Base-by-base conservation (phyloP, 2,888 invertebrate genomes). In the Drosophila barbarae region DNA sequence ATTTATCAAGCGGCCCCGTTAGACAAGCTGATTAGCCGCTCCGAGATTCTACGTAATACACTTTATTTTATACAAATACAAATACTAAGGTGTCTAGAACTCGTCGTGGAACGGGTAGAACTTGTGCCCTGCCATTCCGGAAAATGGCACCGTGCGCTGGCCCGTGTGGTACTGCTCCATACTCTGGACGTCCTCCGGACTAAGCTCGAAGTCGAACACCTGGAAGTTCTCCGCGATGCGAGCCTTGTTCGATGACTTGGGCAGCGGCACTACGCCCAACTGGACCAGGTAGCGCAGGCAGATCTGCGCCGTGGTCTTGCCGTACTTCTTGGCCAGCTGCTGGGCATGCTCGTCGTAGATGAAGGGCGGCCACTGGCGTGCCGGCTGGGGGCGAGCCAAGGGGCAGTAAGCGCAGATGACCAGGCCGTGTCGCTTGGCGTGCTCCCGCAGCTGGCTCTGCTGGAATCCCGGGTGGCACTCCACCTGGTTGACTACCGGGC, bases 321-420 rank as follows among this genome's bases (percentile, higher is more conserved):
- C 90, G 67, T 94, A 92, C 68, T 93, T 93, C 41, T 90, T 87
- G 0, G 91, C 92, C 34, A 94, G 90, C 39, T 87, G 89, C 3
- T 90, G 78, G 5, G 93, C 90, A 28, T 79, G 85, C 34, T 69
- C 72, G 64, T 89, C 89, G 59, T 84, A 89, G 3, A 89, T 58
- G 60, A 88, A 89, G 39, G 89, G 89, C 0, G 91, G 91, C 83
- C 92, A 91, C 9, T 92, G 90, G 3, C 92, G 86, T 0, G 91
- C 89, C 0, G 92, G 92, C 87, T 90, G 89, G 1, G 92, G 92
- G 30, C 92, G 90, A 10, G 95, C 95, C 63, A 96, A 91, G 0
- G 95, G 95, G 54, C 94, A 93, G 88, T 94, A 96, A 0, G 90
- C 95, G 86, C 91, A 93, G 65, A 96, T 90, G 1, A 90, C 88